phyloP scores from a whole-genome alignment of 1,140 invertebrate species.

The Atta texana region DNA sequence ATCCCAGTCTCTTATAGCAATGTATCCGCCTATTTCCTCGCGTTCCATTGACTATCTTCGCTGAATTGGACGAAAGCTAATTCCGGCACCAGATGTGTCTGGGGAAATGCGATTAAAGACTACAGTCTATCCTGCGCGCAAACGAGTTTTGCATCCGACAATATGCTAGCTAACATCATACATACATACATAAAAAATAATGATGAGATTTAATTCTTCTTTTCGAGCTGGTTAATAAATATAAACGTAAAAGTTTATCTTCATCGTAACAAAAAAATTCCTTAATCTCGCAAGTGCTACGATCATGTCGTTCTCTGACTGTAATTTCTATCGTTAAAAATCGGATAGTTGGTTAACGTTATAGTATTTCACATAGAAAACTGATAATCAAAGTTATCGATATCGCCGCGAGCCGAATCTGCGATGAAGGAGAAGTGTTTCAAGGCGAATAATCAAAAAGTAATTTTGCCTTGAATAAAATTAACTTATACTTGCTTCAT shows the following conservation, averaged over 20 bases:
- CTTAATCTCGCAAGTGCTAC: neutral
- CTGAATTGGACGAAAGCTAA: conserved; percentile 51
- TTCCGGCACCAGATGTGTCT: conserved; percentile 36
- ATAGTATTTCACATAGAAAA: neutral
- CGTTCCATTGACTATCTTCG: conserved; percentile 38
- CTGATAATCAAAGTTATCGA: conserved; percentile 23
- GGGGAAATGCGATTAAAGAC: conserved; percentile 50
- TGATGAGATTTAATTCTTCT: neutral
- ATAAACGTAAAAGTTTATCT: conserved; percentile 1
- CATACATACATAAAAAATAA: conserved; percentile 1
- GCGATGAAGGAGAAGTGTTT: neutral
- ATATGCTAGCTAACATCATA: conserved; percentile 25
- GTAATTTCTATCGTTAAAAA: conserved; percentile 10
- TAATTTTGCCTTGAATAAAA: neutral
- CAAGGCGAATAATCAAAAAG: neutral
- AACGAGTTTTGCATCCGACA: conserved; percentile 27
- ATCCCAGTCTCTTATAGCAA: conserved; percentile 18
- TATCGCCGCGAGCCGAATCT: neutral
- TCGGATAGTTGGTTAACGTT: neutral
- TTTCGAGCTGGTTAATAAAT: neutral
- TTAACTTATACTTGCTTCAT: no score
- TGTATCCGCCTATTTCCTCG: conserved; percentile 43
- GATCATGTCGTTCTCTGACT: neutral
- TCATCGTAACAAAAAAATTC: neutral
- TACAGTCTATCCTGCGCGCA: conserved; percentile 35